phyloP scores from a whole-genome alignment of 2,113 vertebrate species.

The Megaceryle maxima region DNA sequence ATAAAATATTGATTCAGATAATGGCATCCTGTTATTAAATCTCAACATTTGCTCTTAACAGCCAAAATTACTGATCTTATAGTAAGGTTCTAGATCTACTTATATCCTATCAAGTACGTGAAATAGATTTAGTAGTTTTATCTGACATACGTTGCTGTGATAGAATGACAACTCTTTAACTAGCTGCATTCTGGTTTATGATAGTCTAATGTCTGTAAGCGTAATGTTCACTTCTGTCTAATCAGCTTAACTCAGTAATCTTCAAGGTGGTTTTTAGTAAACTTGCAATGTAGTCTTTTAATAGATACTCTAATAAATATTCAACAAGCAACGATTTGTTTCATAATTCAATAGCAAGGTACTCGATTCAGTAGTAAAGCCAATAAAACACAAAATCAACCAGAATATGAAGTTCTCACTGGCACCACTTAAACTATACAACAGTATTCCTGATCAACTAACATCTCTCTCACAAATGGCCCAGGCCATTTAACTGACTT shows the following conservation, averaged over 20 bases:
- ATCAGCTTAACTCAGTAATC: background rate
- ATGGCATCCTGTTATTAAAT: background rate
- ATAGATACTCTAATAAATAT: background rate
- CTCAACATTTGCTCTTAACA: background rate
- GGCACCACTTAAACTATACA: background rate
- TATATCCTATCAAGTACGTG: background rate
- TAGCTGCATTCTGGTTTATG: background rate
- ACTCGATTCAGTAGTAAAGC: background rate
- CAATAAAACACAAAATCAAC: background rate
- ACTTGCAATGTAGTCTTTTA: background rate
- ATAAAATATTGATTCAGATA: background rate
- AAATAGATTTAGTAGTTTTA: background rate
- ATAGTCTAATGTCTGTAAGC: background rate
- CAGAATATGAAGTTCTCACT: background rate
- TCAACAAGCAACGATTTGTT: background rate
- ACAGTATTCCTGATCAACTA: background rate
- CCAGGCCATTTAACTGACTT: background rate
- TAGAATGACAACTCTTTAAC: background rate
- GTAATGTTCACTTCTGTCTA: background rate
- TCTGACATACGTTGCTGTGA: background rate
- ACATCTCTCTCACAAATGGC: background rate
- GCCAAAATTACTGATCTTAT: background rate
- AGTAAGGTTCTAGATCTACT: background rate
- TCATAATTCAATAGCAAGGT: background rate
- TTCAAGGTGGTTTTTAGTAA: background rate